Conservation (phyloP, 1,140 invertebrate genomes). For the Brachystomella parvula region DNA sequence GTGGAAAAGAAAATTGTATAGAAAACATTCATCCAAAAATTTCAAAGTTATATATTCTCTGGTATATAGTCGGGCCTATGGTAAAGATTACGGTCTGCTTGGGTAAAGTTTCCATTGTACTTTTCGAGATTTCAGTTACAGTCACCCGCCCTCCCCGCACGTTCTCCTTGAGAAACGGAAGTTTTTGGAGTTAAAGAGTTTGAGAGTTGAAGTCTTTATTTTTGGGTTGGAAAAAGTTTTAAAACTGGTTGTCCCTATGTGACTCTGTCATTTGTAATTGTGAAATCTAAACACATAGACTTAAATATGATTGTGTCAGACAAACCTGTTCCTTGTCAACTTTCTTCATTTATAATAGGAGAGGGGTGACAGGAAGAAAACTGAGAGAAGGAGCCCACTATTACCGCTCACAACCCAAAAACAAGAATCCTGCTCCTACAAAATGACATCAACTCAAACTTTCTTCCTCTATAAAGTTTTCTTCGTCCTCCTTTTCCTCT, state of each 20-base stretch:
- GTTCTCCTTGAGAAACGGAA: no score
- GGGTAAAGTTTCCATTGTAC: no score
- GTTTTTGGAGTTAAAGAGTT: no score
- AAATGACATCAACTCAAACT: slow-evolving; percentile 1
- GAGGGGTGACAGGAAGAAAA: neutral
- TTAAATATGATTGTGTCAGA: slow-evolving; percentile 9
- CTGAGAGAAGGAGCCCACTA: neutral
- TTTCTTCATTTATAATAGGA: slow-evolving; percentile 6
- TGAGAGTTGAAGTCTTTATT: no score
- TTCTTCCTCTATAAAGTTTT: neutral
- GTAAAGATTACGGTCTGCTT: no score
- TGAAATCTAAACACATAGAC: neutral
- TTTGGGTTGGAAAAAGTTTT: neutral
- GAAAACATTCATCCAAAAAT: no score
- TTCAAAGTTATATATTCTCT: no score
- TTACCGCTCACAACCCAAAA: neutral
- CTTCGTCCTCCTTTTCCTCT: no score
- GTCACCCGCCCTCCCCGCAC: no score
- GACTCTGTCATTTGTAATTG: slow-evolving; percentile 4
- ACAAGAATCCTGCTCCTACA: neutral
- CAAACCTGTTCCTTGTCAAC: slow-evolving; percentile 11
- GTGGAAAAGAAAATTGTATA: no score
- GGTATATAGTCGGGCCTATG: no score
- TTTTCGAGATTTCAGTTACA: no score
- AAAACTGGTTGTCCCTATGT: neutral